Percentiles rank a stretch among this genome's conserved stretches.
These are phyloP conservation scores for Balaenoptera acutorostrata DNA, from an alignment of 2,113 vertebrate genomes.

Conservation along the genomic window DNA sequence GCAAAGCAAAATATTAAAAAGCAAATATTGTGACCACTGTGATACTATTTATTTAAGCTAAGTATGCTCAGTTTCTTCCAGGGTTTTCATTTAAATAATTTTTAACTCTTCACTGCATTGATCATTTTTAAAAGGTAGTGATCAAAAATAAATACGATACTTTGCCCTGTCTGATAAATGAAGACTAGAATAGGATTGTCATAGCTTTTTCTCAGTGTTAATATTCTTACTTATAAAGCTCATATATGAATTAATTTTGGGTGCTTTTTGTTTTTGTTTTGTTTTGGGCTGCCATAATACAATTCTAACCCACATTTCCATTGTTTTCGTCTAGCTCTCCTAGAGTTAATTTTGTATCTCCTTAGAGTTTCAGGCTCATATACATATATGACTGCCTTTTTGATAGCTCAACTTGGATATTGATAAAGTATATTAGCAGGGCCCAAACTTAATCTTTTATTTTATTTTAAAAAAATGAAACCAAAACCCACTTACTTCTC, in stretches of 20 bases:
- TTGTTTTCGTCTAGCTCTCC: neutral
- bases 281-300: neutral
- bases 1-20: neutral
- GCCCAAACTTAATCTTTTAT: neutral
- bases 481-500: neutral
- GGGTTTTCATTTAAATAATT: neutral
- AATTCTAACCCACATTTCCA: neutral
- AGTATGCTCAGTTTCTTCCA: neutral
- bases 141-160: neutral
- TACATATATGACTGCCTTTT: neutral
- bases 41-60: neutral
- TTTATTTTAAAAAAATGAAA: neutral
- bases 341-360: neutral
- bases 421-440: neutral
- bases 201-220: neutral
- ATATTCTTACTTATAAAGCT: neutral
- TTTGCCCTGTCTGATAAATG: neutral
- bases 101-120: neutral
- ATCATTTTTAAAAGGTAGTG: neutral
- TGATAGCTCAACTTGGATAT: neutral
- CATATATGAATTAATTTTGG: neutral
- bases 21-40: neutral
- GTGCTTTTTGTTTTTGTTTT: neutral
- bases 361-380: neutral
- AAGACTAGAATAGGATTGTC: neutral